Conservation (phyloP, 2,888 invertebrate genomes). For the Lasioglossum villosulum region DNA sequence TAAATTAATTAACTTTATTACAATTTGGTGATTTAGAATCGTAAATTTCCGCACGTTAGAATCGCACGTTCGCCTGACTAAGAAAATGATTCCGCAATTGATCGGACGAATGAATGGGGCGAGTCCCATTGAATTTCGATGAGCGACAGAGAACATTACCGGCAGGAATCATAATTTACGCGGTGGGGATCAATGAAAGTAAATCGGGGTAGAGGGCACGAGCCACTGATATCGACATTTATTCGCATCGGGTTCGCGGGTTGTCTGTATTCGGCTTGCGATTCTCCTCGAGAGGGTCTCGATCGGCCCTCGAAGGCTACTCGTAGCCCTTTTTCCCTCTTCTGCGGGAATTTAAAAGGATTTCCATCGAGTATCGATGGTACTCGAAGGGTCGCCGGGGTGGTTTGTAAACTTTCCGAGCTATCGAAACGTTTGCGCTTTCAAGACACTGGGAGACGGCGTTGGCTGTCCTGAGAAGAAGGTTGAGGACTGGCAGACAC, state of each 20-base stretch:
- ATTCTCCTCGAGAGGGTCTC: constrained; percentile 28
- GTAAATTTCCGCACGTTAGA: not conserved
- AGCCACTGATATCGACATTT: constrained; percentile 30
- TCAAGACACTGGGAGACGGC: constrained; percentile 52
- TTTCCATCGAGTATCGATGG: constrained; percentile 75
- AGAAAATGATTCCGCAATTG: not conserved
- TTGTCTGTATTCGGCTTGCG: constrained; percentile 32
- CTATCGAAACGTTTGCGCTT: constrained; percentile 73
- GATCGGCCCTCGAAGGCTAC: constrained; percentile 48
- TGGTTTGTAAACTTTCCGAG: constrained; percentile 74
- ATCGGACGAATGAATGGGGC: not conserved
- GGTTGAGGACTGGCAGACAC: constrained; percentile 14
- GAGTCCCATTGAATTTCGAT: not conserved
- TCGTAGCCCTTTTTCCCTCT: constrained; percentile 17
- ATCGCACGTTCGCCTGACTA: not conserved
- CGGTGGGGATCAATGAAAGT: not conserved
- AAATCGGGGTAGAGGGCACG: not conserved
- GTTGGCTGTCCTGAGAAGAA: constrained; percentile 55
- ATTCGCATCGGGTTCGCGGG: constrained; percentile 23
- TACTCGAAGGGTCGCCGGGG: constrained; percentile 69
- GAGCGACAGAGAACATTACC: not conserved
- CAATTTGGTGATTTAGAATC: not conserved
- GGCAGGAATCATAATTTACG: constrained; percentile 11
- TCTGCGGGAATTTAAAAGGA: constrained; percentile 56
- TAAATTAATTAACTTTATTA: not conserved